Evolutionary conservation across 2,113 vertebrate species (phyloP).

Genomic region (Glaucidium brasilianum): DNA sequence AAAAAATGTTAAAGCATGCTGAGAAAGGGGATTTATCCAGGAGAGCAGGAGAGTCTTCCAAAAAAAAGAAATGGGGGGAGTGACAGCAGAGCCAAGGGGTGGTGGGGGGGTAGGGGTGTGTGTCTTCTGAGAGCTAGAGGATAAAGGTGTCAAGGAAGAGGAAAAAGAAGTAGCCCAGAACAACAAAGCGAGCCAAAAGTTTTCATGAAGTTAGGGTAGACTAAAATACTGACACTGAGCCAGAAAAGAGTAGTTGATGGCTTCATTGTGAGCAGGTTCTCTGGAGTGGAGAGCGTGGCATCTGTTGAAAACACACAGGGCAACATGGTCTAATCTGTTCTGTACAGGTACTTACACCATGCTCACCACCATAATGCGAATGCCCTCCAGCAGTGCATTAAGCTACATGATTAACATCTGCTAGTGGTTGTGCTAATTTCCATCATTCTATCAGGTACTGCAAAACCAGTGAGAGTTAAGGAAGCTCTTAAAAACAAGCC

Average conservation of each 20-base stretch:
- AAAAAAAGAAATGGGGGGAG: neutral
- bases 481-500: neutral
- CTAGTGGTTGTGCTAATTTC: conserved; percentile 19
- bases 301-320: conserved; percentile 28
- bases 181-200: neutral
- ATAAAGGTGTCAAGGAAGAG: neutral
- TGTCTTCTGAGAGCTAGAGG: neutral
- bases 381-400: conserved; percentile 57
- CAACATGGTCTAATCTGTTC: conserved; percentile 2
- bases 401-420: conserved; percentile 62
- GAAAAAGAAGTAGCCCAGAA: neutral
- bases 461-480: conserved; percentile 22
- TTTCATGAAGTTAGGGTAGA: neutral
- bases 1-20: neutral
- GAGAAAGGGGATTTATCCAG: neutral
- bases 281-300: neutral
- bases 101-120: too few species aligned
- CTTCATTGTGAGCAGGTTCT: neutral
- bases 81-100: neutral
- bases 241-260: neutral
- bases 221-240: neutral
- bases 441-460: neutral
- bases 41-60: too few species aligned
- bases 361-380: neutral
- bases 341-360: neutral